These are phyloP conservation scores for Polypedilum vanderplanki DNA, from an alignment of 1,140 invertebrate genomes.

Conservation along the genomic window DNA sequence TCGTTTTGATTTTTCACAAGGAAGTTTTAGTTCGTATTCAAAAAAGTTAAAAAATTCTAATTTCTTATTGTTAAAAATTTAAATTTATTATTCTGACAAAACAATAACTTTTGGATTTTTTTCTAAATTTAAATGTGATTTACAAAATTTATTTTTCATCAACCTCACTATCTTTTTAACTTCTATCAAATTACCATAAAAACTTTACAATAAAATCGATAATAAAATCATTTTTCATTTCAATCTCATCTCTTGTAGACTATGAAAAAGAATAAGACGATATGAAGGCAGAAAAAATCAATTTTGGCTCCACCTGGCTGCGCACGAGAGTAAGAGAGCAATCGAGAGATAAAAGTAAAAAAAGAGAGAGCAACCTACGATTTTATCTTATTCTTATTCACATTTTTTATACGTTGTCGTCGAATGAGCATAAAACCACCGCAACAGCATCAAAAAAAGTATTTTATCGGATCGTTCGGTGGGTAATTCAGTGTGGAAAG, in stretches of 20 bases:
- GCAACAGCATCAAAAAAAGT: slow-evolving; percentile 3
- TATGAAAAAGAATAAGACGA: not conserved
- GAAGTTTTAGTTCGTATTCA: no score
- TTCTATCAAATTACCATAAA: no score
- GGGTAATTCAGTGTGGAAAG: slow-evolving; percentile 14
- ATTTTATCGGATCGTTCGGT: slow-evolving; percentile 17
- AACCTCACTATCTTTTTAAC: no score
- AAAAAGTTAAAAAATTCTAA: no score
- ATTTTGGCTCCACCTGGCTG: slow-evolving; percentile 12
- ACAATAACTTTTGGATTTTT: no score
- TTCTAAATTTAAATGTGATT: no score
- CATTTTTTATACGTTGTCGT: not conserved
- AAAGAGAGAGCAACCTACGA: not conserved
- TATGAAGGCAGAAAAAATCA: not conserved
- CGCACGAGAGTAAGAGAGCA: not conserved
- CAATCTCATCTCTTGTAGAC: not conserved
- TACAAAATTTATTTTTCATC: no score
- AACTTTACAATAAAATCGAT: not conserved
- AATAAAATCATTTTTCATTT: not conserved
- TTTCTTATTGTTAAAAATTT: no score
- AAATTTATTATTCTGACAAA: no score
- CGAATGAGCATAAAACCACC: slow-evolving; percentile 11
- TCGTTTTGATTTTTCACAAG: no score
- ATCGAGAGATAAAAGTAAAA: not conserved
- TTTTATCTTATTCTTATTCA: not conserved